Percentiles rank a stretch among this genome's conserved stretches.
Conservation (phyloP, 2,888 invertebrate genomes). For the Cephus runcator region DNA sequence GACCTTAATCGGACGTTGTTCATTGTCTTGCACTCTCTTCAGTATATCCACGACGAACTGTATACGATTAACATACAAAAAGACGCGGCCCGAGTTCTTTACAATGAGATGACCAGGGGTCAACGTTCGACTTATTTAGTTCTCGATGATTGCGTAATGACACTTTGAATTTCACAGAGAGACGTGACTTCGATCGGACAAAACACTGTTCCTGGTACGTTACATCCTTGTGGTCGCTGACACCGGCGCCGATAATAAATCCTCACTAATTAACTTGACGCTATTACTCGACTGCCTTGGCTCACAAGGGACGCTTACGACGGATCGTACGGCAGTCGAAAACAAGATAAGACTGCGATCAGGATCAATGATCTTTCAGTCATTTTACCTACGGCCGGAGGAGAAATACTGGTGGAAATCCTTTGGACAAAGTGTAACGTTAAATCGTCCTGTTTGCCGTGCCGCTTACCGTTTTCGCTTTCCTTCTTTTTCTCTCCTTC, state of each 20-base stretch:
- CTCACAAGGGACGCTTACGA: neutral
- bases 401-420: slow-evolving; percentile 6
- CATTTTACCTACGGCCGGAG: slow-evolving; percentile 18
- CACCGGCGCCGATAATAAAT: neutral
- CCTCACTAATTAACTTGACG: neutral
- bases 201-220: neutral
- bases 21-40: slow-evolving; percentile 17
- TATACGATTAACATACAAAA: slow-evolving; percentile 49
- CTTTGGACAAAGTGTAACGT: slow-evolving; percentile 12
- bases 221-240: neutral
- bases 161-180: neutral
- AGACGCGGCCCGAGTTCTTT: slow-evolving; percentile 41
- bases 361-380: slow-evolving; percentile 9
- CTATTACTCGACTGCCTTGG: neutral
- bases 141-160: slow-evolving; percentile 1
- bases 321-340: neutral
- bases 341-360: slow-evolving; percentile 9
- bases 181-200: neutral
- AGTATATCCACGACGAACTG: slow-evolving; percentile 33
- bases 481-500: slow-evolving; percentile 10
- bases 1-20: slow-evolving; percentile 47
- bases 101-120: slow-evolving; percentile 29
- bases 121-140: slow-evolving; percentile 37
- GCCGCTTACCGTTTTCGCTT: slow-evolving; percentile 46
- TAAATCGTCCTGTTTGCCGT: slow-evolving; percentile 48